A percentile compares a stretch with the other conserved stretches of the same genome.
Evolutionary conservation across 2,113 vertebrate genomes (phyloP).

Genomic region (Notothenia coriiceps): DNA sequence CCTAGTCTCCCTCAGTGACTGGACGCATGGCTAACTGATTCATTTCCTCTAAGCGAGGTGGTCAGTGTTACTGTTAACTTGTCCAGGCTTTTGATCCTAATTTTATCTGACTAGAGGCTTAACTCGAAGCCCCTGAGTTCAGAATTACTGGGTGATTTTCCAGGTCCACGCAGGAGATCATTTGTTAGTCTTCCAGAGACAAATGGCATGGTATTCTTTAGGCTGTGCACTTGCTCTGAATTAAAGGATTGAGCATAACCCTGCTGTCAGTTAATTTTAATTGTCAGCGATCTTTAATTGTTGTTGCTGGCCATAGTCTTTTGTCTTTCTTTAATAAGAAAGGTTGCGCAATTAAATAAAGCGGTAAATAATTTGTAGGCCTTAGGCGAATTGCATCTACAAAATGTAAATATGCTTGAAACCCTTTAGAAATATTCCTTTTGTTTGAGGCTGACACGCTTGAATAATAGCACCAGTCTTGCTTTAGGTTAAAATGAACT

Average conservation of each 20-base stretch:
- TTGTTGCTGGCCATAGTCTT: conserved; percentile 1
- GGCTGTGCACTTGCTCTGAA: conserved; percentile 24
- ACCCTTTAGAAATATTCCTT: conserved; percentile 8
- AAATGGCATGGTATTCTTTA: conserved; percentile 43
- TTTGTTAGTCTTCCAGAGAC: conserved; percentile 53
- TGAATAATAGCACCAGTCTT: not conserved
- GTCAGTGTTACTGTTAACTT: conserved; percentile 69
- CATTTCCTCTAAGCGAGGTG: conserved; percentile 58
- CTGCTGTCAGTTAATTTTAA: conserved; percentile 34
- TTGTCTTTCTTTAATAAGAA: conserved; percentile 31
- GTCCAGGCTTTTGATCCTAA: conserved; percentile 77
- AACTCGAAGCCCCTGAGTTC: conserved; percentile 52
- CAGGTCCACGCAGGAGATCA: conserved; percentile 51
- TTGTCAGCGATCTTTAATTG: conserved; percentile 6
- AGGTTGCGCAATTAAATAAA: conserved; percentile 15
- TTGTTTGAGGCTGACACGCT: conserved; percentile 15
- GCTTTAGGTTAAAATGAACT: not conserved
- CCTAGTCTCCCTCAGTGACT: conserved; percentile 44
- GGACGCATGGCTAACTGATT: conserved; percentile 50
- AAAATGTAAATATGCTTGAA: conserved; percentile 29
- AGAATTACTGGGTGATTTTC: conserved; percentile 65
- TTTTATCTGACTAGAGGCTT: conserved; percentile 72
- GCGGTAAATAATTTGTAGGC: too few species aligned
- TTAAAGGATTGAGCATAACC: conserved; percentile 30
- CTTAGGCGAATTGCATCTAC: not conserved